Conservation (phyloP, 2,888 invertebrate genomes). For the Zaprionus bogoriensis region DNA sequence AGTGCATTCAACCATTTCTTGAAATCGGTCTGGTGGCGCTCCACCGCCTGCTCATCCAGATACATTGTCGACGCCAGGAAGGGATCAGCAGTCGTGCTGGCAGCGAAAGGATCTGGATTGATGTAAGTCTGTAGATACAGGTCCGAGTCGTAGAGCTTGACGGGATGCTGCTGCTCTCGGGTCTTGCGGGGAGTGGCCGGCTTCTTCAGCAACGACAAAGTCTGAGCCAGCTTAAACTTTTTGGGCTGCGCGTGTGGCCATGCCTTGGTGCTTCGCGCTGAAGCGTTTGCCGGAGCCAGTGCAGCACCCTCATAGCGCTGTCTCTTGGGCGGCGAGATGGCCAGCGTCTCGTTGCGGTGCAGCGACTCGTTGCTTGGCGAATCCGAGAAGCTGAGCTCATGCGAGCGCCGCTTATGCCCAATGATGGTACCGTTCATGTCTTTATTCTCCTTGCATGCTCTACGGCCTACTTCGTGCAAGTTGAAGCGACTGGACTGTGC, state of each 20-base stretch:
- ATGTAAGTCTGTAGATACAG: conserved; percentile 81
- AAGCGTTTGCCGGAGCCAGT: conserved; percentile 44
- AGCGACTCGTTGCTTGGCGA: conserved; percentile 63
- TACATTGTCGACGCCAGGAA: conserved; percentile 87
- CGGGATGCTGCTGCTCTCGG: conserved; percentile 51
- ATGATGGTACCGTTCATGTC: neutral
- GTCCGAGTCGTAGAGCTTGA: conserved; percentile 81
- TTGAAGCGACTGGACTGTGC: conserved; percentile 83
- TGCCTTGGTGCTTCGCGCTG: conserved; percentile 45
- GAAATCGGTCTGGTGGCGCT: conserved; percentile 88
- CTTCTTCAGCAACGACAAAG: conserved; percentile 71
- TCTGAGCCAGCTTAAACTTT: conserved; percentile 70
- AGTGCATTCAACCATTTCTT: conserved; percentile 91
- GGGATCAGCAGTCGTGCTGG: conserved; percentile 86
- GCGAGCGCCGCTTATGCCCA: conserved; percentile 60
- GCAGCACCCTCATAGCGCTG: conserved; percentile 66
- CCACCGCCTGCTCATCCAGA: conserved; percentile 87
- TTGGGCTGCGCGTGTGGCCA: conserved; percentile 76
- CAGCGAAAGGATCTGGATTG: conserved; percentile 84
- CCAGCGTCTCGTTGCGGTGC: conserved; percentile 32
- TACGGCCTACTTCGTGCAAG: conserved; percentile 78
- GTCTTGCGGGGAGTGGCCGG: conserved; percentile 72
- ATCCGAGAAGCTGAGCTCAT: conserved; percentile 69
- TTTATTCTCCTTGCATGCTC: conserved; percentile 13
- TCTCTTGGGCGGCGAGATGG: conserved; percentile 81